Conservation (phyloP, 2,797 vertebrate species). For the Simalia tracyae region DNA sequence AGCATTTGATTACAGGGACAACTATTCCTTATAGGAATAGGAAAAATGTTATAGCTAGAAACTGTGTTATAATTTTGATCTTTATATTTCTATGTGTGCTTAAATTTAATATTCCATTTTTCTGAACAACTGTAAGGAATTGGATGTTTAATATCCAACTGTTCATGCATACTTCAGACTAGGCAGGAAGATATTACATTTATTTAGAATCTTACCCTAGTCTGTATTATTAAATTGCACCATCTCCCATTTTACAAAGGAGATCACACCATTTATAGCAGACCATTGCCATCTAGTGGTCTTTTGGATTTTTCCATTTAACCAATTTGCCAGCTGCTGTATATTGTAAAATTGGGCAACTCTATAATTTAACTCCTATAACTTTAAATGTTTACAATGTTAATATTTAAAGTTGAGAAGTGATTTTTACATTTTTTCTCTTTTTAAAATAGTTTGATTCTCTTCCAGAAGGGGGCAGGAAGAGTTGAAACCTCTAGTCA, state of each 20-base stretch:
- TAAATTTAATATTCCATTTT: not conserved
- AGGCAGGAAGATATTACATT: not conserved
- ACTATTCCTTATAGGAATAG: not conserved
- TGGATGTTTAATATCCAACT: not conserved
- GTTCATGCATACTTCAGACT: not conserved
- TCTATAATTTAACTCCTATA: not conserved
- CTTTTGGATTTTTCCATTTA: not conserved
- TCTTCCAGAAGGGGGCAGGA: not conserved
- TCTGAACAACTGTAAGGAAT: not conserved
- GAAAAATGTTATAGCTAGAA: not conserved
- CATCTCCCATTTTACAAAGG: not conserved
- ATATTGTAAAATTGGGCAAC: not conserved
- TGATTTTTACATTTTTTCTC: not conserved
- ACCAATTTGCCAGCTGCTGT: not conserved
- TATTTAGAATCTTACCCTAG: not conserved
- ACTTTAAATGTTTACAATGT: not conserved
- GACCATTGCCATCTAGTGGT: not conserved
- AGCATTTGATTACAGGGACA: not conserved
- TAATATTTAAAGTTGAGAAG: not conserved
- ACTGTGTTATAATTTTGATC: too few species aligned
- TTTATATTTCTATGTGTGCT: too few species aligned
- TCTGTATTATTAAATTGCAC: not conserved
- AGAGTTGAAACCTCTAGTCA: not conserved
- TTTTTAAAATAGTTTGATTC: not conserved
- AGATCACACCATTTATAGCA: not conserved